Percentiles rank a stretch among this genome's conserved stretches.
These are phyloP conservation scores for Metopolophium dirhodum DNA, from an alignment of 1,140 invertebrate genomes.

Conservation along the genomic window DNA sequence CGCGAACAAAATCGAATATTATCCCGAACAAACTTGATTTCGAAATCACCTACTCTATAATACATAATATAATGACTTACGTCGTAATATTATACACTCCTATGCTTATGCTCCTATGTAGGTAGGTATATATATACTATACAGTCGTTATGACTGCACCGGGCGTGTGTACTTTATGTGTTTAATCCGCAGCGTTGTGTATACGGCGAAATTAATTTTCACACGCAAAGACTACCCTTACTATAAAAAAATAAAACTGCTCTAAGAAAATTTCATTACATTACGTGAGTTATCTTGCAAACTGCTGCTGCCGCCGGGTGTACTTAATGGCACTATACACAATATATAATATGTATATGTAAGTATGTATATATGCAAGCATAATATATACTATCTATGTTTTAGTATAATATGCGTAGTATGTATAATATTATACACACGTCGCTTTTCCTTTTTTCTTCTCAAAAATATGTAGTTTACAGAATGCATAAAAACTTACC, in stretches of 20 bases:
- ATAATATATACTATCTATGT: constrained; percentile 24
- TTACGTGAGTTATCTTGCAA: constrained; percentile 37
- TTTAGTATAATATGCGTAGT: not conserved
- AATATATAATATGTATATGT: constrained; percentile 20
- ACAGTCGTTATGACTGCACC: not conserved
- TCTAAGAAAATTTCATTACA: constrained; percentile 28
- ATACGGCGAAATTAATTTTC: constrained; percentile 35
- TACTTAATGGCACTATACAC: constrained; percentile 27
- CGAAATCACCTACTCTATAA: not conserved
- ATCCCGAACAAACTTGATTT: not conserved
- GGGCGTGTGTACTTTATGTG: not conserved
- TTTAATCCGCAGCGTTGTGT: not conserved
- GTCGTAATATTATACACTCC: not conserved
- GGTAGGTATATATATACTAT: not conserved
- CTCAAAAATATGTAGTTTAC: constrained; percentile 13
- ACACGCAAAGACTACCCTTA: not conserved
- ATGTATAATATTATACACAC: constrained; percentile 34
- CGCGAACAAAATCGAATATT: constrained; percentile 13
- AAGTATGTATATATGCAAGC: not conserved
- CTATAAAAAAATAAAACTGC: not conserved
- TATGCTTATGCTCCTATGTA: not conserved
- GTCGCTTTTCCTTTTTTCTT: constrained; percentile 13
- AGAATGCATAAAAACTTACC: constrained; percentile 16
- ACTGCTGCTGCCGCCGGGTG: constrained; percentile 29
- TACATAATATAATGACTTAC: not conserved